A percentile compares a stretch with the other conserved stretches of the same genome.
phyloP scores from a whole-genome alignment of 1,140 invertebrate species.

The Cydia splendana region DNA sequence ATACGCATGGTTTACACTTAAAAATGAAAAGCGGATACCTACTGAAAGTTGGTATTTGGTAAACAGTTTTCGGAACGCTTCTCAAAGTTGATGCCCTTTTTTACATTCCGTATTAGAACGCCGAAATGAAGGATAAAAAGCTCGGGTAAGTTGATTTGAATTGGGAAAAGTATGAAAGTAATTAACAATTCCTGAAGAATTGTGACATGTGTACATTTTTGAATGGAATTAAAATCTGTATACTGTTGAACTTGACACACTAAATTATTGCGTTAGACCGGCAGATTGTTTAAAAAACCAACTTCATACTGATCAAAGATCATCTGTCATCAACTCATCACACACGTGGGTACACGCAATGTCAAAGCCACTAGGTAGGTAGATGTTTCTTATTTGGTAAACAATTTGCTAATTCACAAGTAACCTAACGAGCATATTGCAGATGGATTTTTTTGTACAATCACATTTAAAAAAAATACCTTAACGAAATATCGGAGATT shows the following conservation, averaged over 20 bases:
- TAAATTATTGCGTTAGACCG: background rate
- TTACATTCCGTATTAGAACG: constrained; percentile 27
- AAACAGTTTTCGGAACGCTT: constrained; percentile 13
- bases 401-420: background rate
- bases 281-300: background rate
- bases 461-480: too few relatives aligned
- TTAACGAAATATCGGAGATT: too few relatives aligned
- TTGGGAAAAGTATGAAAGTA: background rate
- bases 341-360: background rate
- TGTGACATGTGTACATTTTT: too few relatives aligned
- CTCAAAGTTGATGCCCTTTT: constrained; percentile 20
- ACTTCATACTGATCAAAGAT: background rate
- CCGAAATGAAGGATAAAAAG: constrained; percentile 59
- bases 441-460: too few relatives aligned
- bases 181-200: background rate
- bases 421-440: too few relatives aligned
- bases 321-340: background rate
- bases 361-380: background rate
- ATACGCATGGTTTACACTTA: constrained; percentile 25
- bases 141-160: constrained; percentile 48
- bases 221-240: too few relatives aligned
- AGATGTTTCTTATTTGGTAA: background rate
- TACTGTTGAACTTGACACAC: background rate
- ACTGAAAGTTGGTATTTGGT: constrained; percentile 38
- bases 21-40: constrained; percentile 36